A percentile compares a stretch with the other conserved stretches of the same genome.
These are phyloP conservation scores for Tupiocoris notatus DNA, from an alignment of 2,888 invertebrate genomes.

Conservation along the genomic window DNA sequence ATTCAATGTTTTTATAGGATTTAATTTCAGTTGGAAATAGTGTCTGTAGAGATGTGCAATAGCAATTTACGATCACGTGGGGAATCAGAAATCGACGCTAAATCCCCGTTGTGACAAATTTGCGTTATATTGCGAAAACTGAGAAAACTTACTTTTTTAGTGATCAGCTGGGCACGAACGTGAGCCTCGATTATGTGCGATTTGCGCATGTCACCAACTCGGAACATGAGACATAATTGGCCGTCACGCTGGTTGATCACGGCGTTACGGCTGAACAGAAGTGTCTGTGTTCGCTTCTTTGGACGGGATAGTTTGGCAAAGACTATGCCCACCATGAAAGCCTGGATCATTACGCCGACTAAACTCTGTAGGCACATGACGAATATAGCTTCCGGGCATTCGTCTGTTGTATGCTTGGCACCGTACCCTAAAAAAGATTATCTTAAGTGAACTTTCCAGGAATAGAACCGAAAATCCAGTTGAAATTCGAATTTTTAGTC, in stretches of 20 bases:
- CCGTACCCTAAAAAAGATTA: too few species aligned
- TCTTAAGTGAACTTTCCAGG: too few species aligned
- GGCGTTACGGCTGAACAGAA: constrained; percentile 89
- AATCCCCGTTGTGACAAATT: too few species aligned
- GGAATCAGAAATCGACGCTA: too few species aligned
- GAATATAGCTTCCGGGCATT: constrained; percentile 85
- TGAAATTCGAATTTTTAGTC: too few species aligned
- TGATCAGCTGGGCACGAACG: constrained; percentile 90
- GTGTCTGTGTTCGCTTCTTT: constrained; percentile 92
- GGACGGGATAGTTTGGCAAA: constrained; percentile 92
- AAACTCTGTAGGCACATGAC: constrained; percentile 86
- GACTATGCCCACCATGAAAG: constrained; percentile 80
- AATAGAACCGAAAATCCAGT: too few species aligned
- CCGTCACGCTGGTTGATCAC: constrained; percentile 92
- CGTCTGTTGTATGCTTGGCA: constrained; percentile 73
- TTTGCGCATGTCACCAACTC: constrained; percentile 95
- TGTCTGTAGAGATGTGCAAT: too few species aligned
- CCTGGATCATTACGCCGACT: constrained; percentile 77
- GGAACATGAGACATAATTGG: constrained; percentile 86
- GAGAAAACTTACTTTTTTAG: constrained; percentile 79
- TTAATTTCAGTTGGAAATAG: too few species aligned
- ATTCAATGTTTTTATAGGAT: too few species aligned
- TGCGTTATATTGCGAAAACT: too few species aligned
- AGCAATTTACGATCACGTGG: too few species aligned
- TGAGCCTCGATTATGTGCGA: constrained; percentile 98